phyloP scores from a whole-genome alignment of 2,888 invertebrate genomes.

The Ptychoptera contaminata region DNA sequence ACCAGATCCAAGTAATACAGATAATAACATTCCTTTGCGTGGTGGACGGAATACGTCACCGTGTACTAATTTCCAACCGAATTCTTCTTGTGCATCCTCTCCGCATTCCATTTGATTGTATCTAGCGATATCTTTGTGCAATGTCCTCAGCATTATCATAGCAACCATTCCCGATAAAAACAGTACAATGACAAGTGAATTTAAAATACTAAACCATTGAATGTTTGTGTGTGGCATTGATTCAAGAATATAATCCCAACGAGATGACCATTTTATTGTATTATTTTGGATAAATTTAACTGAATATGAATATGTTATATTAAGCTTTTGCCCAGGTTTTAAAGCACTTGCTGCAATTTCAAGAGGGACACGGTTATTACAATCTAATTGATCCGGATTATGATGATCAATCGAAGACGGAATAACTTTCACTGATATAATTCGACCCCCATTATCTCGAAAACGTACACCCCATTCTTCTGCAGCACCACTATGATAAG shows the following conservation, averaged over 20 bases:
- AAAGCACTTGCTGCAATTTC: conserved; percentile 47
- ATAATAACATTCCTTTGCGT: conserved; percentile 86
- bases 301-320: conserved; percentile 74
- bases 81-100: conserved; percentile 78
- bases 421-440: conserved; percentile 60
- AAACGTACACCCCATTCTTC: conserved; percentile 75
- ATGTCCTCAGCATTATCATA: conserved; percentile 91
- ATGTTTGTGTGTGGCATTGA: conserved; percentile 98
- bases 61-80: conserved; percentile 90
- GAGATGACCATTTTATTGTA: conserved; percentile 90
- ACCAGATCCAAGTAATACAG: conserved; percentile 92
- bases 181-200: conserved; percentile 90
- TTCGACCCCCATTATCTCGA: conserved; percentile 71
- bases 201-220: conserved; percentile 98
- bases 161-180: conserved; percentile 99
- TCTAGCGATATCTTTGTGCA: conserved; percentile 96
- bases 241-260: conserved; percentile 98
- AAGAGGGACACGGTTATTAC: conserved; percentile 43
- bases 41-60: conserved; percentile 97
- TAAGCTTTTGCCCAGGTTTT: conserved; percentile 34
- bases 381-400: conserved; percentile 33
- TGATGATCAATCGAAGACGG: conserved; percentile 42
- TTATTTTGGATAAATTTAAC: conserved; percentile 67
- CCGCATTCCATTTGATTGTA: conserved; percentile 92
- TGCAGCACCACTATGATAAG: conserved; percentile 75